Conservation (phyloP, 2,113 vertebrate genomes). For the Equus przewalskii region DNA sequence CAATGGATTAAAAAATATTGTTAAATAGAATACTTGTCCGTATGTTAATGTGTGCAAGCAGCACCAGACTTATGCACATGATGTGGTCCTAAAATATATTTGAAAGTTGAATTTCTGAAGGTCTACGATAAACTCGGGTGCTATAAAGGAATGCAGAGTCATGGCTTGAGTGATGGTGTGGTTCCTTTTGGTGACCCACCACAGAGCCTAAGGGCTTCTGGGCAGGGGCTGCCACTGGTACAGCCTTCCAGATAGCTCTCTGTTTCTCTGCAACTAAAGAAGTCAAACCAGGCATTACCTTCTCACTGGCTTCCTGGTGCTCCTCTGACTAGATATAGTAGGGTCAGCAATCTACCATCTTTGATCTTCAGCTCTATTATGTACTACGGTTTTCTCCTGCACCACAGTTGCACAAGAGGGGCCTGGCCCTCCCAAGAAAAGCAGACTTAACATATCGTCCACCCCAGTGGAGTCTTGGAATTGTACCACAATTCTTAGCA, state of each 20-base stretch:
- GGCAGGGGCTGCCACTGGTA: background rate
- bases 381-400: background rate
- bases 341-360: background rate
- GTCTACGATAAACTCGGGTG: background rate
- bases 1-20: slow-evolving; percentile 2
- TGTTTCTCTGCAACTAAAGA: background rate
- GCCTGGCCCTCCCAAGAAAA: background rate
- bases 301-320: background rate
- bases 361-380: background rate
- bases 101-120: slow-evolving; percentile 32
- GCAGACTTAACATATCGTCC: background rate
- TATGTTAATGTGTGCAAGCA: background rate
- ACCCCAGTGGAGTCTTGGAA: background rate
- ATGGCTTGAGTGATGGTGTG: background rate
- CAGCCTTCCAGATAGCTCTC: background rate
- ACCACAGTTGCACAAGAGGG: background rate
- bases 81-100: background rate
- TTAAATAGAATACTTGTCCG: background rate
- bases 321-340: background rate
- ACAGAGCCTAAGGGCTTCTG: background rate
- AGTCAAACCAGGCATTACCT: background rate
- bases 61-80: background rate
- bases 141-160: background rate
- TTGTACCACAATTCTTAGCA: background rate
- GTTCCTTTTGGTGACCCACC: background rate